Evolutionary conservation across 2,113 vertebrate species (phyloP), one percentile per base, ranked within the genome.

Genomic region (Polyodon spathula): DNA sequence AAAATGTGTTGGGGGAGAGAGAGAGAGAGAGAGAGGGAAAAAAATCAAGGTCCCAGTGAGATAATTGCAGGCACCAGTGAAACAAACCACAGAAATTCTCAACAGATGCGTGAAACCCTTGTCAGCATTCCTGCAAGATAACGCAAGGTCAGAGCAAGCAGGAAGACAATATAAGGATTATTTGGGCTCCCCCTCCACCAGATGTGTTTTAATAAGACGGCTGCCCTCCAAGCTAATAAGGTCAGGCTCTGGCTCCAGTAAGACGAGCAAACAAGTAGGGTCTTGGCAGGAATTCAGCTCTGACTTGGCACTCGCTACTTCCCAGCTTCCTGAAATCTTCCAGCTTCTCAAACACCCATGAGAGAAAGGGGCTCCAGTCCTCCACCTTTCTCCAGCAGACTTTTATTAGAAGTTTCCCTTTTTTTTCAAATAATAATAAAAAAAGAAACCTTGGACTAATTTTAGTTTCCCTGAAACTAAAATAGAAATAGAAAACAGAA

Each of bases 211-310:
- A 90, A 88, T 88, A 90, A 92, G 91, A 86, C 89, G 89, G 90
- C 92, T 95, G 93, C 92, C 95, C 94, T 92, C 85, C 73, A 68
- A 89, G 89, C 92, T 93, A 93, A 92, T 90, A 94, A 92, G 93
- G 95, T 97, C 94, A 97, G 90, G 87, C 84, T 83, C 94, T 92
- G 94, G 95, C 95, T 97, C 95, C 95, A 91, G 93, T 78, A 78
- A 95, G 93, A 94, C 92, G 93, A 93, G 90, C 88, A 89, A 94
- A 92, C 92, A 91, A 88, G 92, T 89, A 78, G 89, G 86, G 84
- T 90, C 89, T 91, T 94, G 88, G 91, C 90, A 89, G 86, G 84
- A 78, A 85, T 88, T 89, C 92, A 90, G 84, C 84, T 77, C 76
- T 72, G 81, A 88, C 90, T 94, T 93, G 91, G 92, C 90, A 92